Evolutionary conservation across 1,140 invertebrate genomes (phyloP), one percentile per base, ranked within the genome.

Genomic region (Drosophila suzukii): DNA sequence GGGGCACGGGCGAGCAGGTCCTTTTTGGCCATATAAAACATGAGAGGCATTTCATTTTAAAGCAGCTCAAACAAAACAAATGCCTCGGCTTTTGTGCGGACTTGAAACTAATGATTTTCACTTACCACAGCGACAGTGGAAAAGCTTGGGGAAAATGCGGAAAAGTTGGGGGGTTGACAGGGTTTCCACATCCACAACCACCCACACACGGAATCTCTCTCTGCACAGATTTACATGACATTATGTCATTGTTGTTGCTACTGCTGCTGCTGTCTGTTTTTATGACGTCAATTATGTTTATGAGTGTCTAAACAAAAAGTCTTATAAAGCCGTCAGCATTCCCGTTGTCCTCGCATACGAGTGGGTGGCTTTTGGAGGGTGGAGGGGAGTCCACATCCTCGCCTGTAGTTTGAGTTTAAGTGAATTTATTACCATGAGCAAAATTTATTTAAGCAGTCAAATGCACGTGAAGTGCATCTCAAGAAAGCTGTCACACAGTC

Each of bases 241-340:
- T 88, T 79, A 79, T 86, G 83, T 86, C 83, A 86, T 88, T 88
- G 79, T 85, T 71, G 75, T 80, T 71, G 71, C 61, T 62, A 11
- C 36, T 66, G 39, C 41, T 47, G 12, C 47, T 58, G 53, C 75
- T 80, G 81, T 85, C 81, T 88, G 75, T 86, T 83, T 88, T 88
- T 88, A 88, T 88, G 83, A 88, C 83, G 83, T 88, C 83, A 88
- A 88, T 88, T 88, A 88, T 88, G 83, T 88, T 88, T 88, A 88
- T 88, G 83, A 88, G 85, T 89, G 83, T 88, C 83, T 88, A 88
- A 88, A 88, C 83, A 88, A 88, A 85, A 88, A 88, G 75, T 88
- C 81, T 32, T 62, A 88, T 80, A 88, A 79, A 83, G 83, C 79
- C 79, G 57, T 77, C 79, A 72, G 63, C 71, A 66, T 66, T 68